Conservation (phyloP, 2,888 invertebrate genomes). For the Spicauda simplicius region DNA sequence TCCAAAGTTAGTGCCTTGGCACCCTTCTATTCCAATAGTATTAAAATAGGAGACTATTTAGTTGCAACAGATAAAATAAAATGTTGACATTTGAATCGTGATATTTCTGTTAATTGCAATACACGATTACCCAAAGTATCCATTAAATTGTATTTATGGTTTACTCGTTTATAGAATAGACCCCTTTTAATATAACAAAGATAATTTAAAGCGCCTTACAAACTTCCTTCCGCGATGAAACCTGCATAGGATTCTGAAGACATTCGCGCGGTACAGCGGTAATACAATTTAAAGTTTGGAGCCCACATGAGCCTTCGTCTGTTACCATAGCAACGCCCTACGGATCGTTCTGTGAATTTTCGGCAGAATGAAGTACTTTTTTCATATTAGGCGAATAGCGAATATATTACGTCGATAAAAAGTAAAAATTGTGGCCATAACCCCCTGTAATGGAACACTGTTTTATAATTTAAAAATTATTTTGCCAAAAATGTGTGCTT, state of each 20-base stretch:
- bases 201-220: conserved; percentile 11
- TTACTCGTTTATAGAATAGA: conserved; percentile 13
- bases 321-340: conserved; percentile 78
- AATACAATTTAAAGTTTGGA: conserved; percentile 83
- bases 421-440: too few relatives aligned
- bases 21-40: too few relatives aligned
- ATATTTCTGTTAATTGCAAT: too few relatives aligned
- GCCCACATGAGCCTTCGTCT: conserved; percentile 78
- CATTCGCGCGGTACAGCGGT: conserved; percentile 67
- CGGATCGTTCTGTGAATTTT: conserved; percentile 69
- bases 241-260: conserved; percentile 48
- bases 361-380: conserved; percentile 58
- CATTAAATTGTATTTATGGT: neutral
- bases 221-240: conserved; percentile 26
- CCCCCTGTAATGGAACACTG: too few relatives aligned
- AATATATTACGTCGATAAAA: neutral
- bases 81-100: too few relatives aligned
- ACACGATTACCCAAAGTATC: too few relatives aligned
- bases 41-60: too few relatives aligned
- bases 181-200: conserved; percentile 26
- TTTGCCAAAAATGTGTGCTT: too few relatives aligned
- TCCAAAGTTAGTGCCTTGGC: too few relatives aligned
- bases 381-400: neutral
- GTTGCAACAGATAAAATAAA: too few relatives aligned
- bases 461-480: too few relatives aligned